Percentiles rank a stretch among this genome's conserved stretches.
phyloP scores from a whole-genome alignment of 2,113 vertebrate genomes.

The Nibea albiflora region DNA sequence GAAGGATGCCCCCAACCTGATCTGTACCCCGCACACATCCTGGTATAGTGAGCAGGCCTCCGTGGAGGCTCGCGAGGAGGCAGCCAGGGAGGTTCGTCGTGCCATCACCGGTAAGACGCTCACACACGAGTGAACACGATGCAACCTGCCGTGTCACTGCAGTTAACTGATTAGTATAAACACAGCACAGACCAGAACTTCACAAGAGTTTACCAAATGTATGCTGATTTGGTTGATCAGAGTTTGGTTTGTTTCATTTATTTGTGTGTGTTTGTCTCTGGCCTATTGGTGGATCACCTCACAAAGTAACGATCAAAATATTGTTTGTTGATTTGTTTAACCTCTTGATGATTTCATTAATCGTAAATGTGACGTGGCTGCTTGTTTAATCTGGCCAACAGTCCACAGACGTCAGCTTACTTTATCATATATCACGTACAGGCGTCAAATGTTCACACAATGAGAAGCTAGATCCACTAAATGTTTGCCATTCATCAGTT shows the following conservation, averaged over 20 bases:
- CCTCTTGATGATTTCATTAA: too few relatives aligned
- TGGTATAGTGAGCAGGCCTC: conserved; percentile 95
- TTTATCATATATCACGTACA: background rate
- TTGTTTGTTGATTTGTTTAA: too few relatives aligned
- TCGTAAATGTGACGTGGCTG: background rate
- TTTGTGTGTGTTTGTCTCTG: background rate
- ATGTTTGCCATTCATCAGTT: background rate
- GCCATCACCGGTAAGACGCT: conserved; percentile 88
- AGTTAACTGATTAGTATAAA: background rate
- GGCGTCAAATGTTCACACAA: background rate
- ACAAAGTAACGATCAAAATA: too few relatives aligned
- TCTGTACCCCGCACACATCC: conserved; percentile 92
- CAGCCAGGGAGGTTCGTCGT: conserved; percentile 91
- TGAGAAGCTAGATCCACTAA: too few relatives aligned
- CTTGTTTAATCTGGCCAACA: background rate
- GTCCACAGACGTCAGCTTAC: background rate
- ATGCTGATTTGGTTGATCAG: background rate
- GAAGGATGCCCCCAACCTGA: conserved; percentile 92
- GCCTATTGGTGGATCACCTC: background rate
- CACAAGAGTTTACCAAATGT: background rate
- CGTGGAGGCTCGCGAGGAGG: conserved; percentile 91
- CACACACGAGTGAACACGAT: background rate
- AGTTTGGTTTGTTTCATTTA: background rate
- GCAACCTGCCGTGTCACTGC: background rate
- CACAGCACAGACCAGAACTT: background rate